Evolutionary conservation across 2,797 vertebrate genomes (phyloP), one percentile per base, ranked within the genome.

Genomic region (Halcyon badia): DNA sequence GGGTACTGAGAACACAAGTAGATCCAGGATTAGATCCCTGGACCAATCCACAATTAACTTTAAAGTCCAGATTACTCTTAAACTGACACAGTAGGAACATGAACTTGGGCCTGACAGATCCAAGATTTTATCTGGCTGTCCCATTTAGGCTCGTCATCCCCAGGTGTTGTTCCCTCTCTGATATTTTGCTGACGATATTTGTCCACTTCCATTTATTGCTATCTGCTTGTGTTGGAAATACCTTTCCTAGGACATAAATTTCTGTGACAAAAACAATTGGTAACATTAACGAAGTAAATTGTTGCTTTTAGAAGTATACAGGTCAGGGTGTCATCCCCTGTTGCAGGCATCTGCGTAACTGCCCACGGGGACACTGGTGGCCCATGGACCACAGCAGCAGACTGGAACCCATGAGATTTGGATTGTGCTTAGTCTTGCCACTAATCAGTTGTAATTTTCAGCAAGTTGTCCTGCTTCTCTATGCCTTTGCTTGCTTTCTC

Each of bases 301-400:
- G 10, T 19, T 90, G 22, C 30, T 61, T 86, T 87, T 80, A 73
- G 33, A 46, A 82, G 6, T 16, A 26, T 16, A 26, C 16, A 52
- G 16, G 14, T 80, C 14, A 85, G 28, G 9, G 28, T 6, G 37
- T 9, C 6, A 58, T 35, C 16, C 11, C 8, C 5, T 35, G 12
- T 54, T 70, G 20, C 8, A 62, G 65, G 15, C 6, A 9, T 5
- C 28, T 41, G 9, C 5, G 7, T 16, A 60, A 24, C 5, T 30
- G 7, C 20, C n/a, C 44, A 11, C 0, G 0, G 22, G 19, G 26
- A 52, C 28, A 16, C 14, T 76, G 75, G 10, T 66, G 28, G 46
- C 31, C 31, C 49, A 49, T 30, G 22, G 11, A 39, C 17, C 22
- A 42, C 6, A 72, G 25, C 39, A 83, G 39, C 48, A 90, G 33